These are phyloP conservation scores for Chionomys nivalis DNA, from an alignment of 2,113 vertebrate species.

Conservation along the genomic window DNA sequence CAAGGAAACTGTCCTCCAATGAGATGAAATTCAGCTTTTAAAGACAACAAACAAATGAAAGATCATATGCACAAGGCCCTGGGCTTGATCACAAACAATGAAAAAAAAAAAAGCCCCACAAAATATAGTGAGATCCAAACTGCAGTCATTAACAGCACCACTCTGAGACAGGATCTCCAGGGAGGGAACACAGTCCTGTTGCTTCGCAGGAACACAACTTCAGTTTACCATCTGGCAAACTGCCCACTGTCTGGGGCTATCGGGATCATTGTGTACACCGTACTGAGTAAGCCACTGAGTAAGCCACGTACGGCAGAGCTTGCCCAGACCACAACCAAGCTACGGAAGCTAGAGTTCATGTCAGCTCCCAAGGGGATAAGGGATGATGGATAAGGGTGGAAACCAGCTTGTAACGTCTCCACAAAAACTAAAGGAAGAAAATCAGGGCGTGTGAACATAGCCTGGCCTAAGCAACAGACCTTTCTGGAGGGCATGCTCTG, in stretches of 20 bases:
- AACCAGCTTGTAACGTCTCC: background rate
- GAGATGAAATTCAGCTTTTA: background rate
- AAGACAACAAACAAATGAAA: background rate
- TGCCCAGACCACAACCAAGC: fast-evolving
- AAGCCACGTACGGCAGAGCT: background rate
- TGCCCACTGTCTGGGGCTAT: background rate
- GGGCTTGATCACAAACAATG: background rate
- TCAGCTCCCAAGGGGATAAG: fast-evolving
- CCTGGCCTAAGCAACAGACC: fast-evolving
- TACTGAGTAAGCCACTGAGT: background rate
- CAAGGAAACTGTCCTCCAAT: background rate
- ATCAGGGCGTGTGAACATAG: background rate
- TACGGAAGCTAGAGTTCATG: background rate
- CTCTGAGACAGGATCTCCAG: background rate
- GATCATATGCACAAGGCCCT: background rate
- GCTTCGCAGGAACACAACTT: background rate
- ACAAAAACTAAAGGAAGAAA: background rate
- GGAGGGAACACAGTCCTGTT: background rate
- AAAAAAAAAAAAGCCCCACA: background rate
- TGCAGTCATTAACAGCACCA: background rate
- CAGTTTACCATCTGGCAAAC: background rate
- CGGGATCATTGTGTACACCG: background rate
- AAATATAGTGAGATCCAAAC: background rate
- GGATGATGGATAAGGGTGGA: background rate
- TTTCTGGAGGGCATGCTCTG: background rate